A percentile compares a stretch with the other conserved stretches of the same genome.
These are phyloP conservation scores for Aphidius colemani DNA, from an alignment of 2,888 invertebrate genomes.

Conservation along the genomic window DNA sequence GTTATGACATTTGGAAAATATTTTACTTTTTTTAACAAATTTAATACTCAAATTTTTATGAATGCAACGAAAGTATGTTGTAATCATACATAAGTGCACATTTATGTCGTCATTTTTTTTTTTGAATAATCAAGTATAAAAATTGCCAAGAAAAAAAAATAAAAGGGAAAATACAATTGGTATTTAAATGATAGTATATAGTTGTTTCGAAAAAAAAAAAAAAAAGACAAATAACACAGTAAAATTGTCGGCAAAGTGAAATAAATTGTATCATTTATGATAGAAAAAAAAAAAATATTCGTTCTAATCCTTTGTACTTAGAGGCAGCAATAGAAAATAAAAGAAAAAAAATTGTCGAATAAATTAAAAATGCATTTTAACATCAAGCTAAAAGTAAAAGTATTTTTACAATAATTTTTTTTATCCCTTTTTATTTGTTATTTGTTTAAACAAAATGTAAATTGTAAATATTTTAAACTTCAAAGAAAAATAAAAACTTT, in stretches of 20 bases:
- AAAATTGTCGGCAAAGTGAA: neutral
- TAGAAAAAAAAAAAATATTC: neutral
- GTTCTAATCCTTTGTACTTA: constrained; percentile 21
- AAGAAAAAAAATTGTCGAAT: too few relatives aligned
- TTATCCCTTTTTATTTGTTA: neutral
- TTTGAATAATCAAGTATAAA: constrained; percentile 18
- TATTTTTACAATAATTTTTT: constrained; percentile 12
- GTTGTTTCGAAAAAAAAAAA: neutral
- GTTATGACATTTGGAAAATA: too few relatives aligned
- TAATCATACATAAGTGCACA: neutral
- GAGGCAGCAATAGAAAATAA: too few relatives aligned
- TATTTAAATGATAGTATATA: constrained; percentile 11
- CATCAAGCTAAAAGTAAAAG: constrained; percentile 13
- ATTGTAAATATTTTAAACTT: too few relatives aligned
- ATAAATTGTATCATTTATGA: too few relatives aligned
- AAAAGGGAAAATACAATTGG: neutral
- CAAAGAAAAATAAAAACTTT: too few relatives aligned
- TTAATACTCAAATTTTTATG: too few relatives aligned
- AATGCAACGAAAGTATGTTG: too few relatives aligned
- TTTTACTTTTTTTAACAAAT: too few relatives aligned
- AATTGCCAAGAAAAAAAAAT: neutral
- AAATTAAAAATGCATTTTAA: too few relatives aligned
- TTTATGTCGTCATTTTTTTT: constrained; percentile 1
- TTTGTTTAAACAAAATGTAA: too few relatives aligned
- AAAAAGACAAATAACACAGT: neutral